These are phyloP conservation scores for Atethmia centrago DNA, from an alignment of 2,888 invertebrate genomes.

Conservation along the genomic window DNA sequence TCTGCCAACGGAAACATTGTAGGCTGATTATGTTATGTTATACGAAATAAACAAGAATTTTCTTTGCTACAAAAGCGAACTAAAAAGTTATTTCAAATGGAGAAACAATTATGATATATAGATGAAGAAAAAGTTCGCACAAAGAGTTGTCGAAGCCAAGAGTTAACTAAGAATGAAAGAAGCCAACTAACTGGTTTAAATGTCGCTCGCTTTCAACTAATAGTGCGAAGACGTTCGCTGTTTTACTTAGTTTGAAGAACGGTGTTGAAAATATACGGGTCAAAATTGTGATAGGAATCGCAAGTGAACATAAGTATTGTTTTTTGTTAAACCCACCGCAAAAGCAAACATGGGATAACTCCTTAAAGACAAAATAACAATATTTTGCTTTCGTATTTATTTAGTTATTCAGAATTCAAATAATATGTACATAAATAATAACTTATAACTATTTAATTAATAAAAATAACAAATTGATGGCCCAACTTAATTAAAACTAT, in stretches of 20 bases:
- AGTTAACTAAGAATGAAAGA: slow-evolving; percentile 64
- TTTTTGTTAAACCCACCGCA: background rate
- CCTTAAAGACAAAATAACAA: background rate
- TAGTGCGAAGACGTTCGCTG: slow-evolving; percentile 21
- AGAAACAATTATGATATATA: slow-evolving; percentile 21
- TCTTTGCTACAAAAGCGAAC: background rate
- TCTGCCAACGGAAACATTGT: too few species aligned
- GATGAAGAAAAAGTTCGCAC: slow-evolving; percentile 13
- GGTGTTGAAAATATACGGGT: slow-evolving; percentile 31
- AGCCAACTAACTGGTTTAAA: slow-evolving; percentile 66
- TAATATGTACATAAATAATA: too few species aligned
- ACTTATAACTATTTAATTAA: too few species aligned
- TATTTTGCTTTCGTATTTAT: too few species aligned
- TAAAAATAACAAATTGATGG: too few species aligned
- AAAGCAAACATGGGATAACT: background rate
- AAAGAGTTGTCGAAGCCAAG: slow-evolving; percentile 52
- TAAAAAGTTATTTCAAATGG: slow-evolving; percentile 4
- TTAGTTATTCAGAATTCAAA: too few species aligned
- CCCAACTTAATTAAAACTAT: too few species aligned
- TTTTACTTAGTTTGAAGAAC: slow-evolving; percentile 29
- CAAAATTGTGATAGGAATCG: background rate
- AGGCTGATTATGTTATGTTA: too few species aligned
- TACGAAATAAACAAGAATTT: background rate
- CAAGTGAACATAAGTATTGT: too few species aligned
- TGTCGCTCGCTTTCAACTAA: slow-evolving; percentile 46